phyloP scores from a whole-genome alignment of 2,113 vertebrate genomes.

The Maccullochella peelii region DNA sequence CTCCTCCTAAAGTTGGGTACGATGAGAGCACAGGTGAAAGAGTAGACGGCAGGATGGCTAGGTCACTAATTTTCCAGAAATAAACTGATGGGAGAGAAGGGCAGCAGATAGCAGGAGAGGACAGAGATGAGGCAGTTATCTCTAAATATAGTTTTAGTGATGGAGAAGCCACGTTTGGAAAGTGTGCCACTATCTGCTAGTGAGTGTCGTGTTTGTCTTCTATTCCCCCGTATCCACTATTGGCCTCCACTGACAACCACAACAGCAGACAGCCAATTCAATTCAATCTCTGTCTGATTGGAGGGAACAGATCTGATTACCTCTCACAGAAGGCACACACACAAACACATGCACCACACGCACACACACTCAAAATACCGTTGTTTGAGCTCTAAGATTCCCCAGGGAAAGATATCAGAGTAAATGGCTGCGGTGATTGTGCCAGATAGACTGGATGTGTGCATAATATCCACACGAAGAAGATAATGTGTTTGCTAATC shows the following conservation, averaged over 20 bases:
- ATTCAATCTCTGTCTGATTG: constrained; percentile 79
- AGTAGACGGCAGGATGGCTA: constrained; percentile 21
- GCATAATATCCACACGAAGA: constrained; percentile 78
- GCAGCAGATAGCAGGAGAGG: constrained; percentile 17
- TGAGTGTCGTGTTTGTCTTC: constrained; percentile 38
- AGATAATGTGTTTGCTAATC: constrained; percentile 83
- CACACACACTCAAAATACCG: constrained; percentile 53
- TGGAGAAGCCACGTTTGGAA: constrained; percentile 34
- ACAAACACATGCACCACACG: constrained; percentile 4
- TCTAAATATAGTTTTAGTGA: constrained; percentile 66
- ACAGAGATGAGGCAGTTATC: constrained; percentile 43
- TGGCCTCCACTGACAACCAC: constrained; percentile 55
- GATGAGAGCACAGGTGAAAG: background rate
- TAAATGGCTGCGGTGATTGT: constrained; percentile 78
- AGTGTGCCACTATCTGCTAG: constrained; percentile 32
- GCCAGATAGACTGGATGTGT: constrained; percentile 81
- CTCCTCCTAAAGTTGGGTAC: background rate
- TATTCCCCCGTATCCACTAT: constrained; percentile 24
- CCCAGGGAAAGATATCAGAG: constrained; percentile 72
- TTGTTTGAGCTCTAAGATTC: constrained; percentile 72
- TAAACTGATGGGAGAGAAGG: constrained; percentile 49
- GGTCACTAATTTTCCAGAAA: constrained; percentile 37
- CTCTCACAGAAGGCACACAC: constrained; percentile 54
- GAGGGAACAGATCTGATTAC: constrained; percentile 77
- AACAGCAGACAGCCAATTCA: constrained; percentile 68